A percentile compares a stretch with the other conserved stretches of the same genome.
These are phyloP conservation scores for Scaptomyza caliginosa DNA, from an alignment of 2,888 invertebrate genomes.

Conservation along the genomic window DNA sequence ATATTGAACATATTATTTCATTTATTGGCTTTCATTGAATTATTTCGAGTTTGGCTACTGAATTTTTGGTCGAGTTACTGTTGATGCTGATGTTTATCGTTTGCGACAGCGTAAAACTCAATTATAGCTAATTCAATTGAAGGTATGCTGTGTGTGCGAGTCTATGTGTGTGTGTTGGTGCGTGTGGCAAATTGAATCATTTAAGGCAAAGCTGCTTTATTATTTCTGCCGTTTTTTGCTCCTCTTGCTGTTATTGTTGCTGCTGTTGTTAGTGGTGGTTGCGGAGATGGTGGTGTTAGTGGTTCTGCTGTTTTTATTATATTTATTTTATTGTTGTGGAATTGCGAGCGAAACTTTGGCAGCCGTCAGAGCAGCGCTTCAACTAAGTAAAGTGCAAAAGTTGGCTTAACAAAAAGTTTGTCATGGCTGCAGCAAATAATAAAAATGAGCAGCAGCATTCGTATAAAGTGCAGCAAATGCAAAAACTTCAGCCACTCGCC, in stretches of 20 bases:
- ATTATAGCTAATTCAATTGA: slow-evolving; percentile 65
- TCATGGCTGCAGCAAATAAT: slow-evolving; percentile 52
- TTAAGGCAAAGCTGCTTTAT: slow-evolving; percentile 57
- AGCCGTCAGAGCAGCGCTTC: slow-evolving; percentile 41
- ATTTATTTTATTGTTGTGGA: slow-evolving; percentile 51
- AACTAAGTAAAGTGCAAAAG: slow-evolving; percentile 59
- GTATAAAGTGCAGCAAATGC: slow-evolving; percentile 62
- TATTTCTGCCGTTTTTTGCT: slow-evolving; percentile 41
- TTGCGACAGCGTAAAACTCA: slow-evolving; percentile 58
- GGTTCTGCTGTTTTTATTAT: slow-evolving; percentile 21
- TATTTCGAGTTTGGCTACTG: slow-evolving; percentile 50
- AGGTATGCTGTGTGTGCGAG: slow-evolving; percentile 16
- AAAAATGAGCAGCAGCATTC: slow-evolving; percentile 61
- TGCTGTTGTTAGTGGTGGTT: background rate
- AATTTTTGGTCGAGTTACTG: slow-evolving; percentile 23
- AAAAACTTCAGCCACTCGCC: slow-evolving; percentile 54
- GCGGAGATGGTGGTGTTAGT: background rate
- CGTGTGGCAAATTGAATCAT: slow-evolving; percentile 62
- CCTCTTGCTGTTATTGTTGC: background rate
- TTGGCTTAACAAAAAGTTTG: slow-evolving; percentile 60
- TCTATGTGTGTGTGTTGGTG: slow-evolving; percentile 13
- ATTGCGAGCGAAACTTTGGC: slow-evolving; percentile 53
- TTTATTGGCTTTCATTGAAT: slow-evolving; percentile 60
- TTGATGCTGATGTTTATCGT: slow-evolving; percentile 48
- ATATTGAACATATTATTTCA: slow-evolving; percentile 46